These are phyloP conservation scores for Drosophila dunni DNA, from an alignment of 1,140 invertebrate species.

Conservation along the genomic window DNA sequence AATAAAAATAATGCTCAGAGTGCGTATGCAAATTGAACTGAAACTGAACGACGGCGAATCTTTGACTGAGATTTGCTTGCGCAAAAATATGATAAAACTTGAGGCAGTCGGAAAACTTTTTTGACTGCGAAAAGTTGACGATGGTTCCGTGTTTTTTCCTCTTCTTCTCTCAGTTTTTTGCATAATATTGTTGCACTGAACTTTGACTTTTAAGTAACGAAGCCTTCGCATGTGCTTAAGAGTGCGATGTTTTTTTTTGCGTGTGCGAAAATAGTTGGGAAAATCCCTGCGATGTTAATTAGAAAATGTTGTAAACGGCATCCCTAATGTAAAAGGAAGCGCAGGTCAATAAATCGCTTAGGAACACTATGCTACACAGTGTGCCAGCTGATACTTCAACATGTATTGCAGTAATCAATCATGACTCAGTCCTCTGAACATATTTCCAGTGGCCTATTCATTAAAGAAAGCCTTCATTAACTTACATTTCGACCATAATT, in stretches of 20 bases:
- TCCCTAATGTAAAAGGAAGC: slow-evolving; percentile 44
- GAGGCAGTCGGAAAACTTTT: slow-evolving; percentile 69
- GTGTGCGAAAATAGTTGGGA: slow-evolving; percentile 26
- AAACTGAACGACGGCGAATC: slow-evolving; percentile 50
- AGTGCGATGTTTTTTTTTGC: slow-evolving; percentile 6
- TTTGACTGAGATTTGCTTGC: slow-evolving; percentile 64
- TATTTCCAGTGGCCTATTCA: not conserved
- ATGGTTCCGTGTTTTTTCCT: not conserved
- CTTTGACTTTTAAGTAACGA: slow-evolving; percentile 44
- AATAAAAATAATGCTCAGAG: slow-evolving; percentile 82
- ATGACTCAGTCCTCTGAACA: not conserved
- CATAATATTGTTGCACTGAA: slow-evolving; percentile 72
- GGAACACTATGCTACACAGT: slow-evolving; percentile 7
- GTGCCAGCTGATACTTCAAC: too few relatives aligned
- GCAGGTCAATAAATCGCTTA: slow-evolving; percentile 14
- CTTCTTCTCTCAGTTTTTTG: slow-evolving; percentile 27
- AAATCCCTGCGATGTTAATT: slow-evolving; percentile 64
- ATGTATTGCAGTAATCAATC: not conserved
- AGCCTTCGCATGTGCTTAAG: not conserved
- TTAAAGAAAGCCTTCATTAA: not conserved
- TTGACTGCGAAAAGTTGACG: slow-evolving; percentile 61
- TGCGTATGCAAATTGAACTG: slow-evolving; percentile 80
- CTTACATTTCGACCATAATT: not conserved
- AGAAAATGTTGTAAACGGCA: slow-evolving; percentile 56
- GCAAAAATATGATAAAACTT: slow-evolving; percentile 81